Conservation (phyloP, 2,888 invertebrate genomes). For the Automeris io region DNA sequence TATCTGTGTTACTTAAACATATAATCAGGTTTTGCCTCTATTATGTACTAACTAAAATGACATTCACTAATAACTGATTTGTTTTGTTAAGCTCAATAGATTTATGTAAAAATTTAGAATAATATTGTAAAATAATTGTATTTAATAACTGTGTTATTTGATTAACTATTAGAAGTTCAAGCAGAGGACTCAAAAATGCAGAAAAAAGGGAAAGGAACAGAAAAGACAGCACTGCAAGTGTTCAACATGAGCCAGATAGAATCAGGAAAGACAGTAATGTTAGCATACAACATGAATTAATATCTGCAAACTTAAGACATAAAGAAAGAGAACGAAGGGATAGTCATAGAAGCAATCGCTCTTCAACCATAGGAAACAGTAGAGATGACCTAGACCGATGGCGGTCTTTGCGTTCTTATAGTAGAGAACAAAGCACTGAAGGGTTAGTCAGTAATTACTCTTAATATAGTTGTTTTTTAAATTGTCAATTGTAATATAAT, state of each 20-base stretch:
- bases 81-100: no score
- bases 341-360: conserved; percentile 63
- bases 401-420: conserved; percentile 66
- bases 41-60: no score
- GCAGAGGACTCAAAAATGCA: conserved; percentile 55
- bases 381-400: conserved; percentile 67
- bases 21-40: no score
- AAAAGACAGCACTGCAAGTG: conserved; percentile 58
- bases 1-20: no score
- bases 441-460: conserved; percentile 36
- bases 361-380: conserved; percentile 66
- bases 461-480: background rate
- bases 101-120: no score
- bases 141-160: conserved; percentile 2
- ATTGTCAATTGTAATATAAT: no score
- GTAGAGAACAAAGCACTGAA: conserved; percentile 70
- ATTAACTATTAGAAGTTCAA: conserved; percentile 50
- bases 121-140: background rate
- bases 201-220: conserved; percentile 59
- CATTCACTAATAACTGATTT: no score
- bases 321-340: conserved; percentile 57
- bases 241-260: conserved; percentile 49
- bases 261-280: conserved; percentile 56
- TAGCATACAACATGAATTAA: conserved; percentile 54
- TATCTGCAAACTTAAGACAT: conserved; percentile 41